phyloP scores from a whole-genome alignment of 2,888 invertebrate genomes.

The Zaprionus obscuricornis region DNA sequence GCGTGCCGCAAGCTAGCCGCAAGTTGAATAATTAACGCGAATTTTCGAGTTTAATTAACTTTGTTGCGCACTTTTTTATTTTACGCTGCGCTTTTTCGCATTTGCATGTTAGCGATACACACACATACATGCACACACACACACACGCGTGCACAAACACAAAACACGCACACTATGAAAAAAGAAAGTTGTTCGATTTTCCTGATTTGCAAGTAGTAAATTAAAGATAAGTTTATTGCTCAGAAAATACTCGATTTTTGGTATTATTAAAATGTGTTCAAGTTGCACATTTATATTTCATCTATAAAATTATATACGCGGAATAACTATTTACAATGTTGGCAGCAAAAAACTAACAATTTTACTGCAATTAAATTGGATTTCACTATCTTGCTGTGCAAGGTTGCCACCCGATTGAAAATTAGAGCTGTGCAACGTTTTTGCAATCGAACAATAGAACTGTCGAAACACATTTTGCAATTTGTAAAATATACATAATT shows the following conservation, averaged over 20 bases:
- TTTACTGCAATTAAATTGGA: slow-evolving; percentile 55
- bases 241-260: slow-evolving; percentile 25
- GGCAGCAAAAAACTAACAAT: slow-evolving; percentile 39
- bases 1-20: slow-evolving; percentile 32
- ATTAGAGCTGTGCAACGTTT: slow-evolving; percentile 32
- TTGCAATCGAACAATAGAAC: slow-evolving; percentile 8
- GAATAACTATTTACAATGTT: slow-evolving; percentile 52
- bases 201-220: slow-evolving; percentile 50
- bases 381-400: slow-evolving; percentile 46
- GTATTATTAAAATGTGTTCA: slow-evolving; percentile 35
- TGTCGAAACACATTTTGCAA: too few relatives aligned
- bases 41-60: slow-evolving; percentile 44
- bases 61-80: slow-evolving; percentile 62
- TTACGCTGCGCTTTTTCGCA: slow-evolving; percentile 59
- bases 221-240: slow-evolving; percentile 40
- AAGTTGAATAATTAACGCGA: slow-evolving; percentile 35
- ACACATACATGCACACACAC: slow-evolving; percentile 45
- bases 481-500: too few relatives aligned
- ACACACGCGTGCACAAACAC: slow-evolving; percentile 10
- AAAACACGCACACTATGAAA: slow-evolving; percentile 49
- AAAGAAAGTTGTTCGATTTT: slow-evolving; percentile 78
- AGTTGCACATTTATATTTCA: slow-evolving; percentile 32
- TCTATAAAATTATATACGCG: slow-evolving; percentile 21
- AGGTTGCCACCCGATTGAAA: slow-evolving; percentile 41
- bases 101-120: slow-evolving; percentile 50